Percentiles rank a stretch among this genome's conserved stretches.
Conservation (phyloP, 2,113 vertebrate genomes). For the Sterna hirundo region DNA sequence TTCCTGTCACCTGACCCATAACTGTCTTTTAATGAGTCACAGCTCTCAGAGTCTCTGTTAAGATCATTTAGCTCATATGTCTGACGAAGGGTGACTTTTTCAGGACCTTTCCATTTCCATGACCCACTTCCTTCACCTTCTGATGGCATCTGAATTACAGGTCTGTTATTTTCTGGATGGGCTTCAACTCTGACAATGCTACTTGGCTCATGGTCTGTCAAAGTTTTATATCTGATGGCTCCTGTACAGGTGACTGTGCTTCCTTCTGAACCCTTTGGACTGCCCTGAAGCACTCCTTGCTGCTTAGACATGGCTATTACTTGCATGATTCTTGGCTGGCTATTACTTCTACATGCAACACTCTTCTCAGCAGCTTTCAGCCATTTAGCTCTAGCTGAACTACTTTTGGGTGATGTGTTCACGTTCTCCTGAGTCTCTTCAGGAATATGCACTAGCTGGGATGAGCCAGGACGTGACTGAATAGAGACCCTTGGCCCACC, state of each 20-base stretch:
- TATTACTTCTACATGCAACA: slow-evolving; percentile 83
- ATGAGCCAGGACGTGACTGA: slow-evolving; percentile 93
- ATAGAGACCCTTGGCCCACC: slow-evolving; percentile 89
- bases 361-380: slow-evolving; percentile 91
- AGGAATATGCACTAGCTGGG: slow-evolving; percentile 95
- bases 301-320: slow-evolving; percentile 98
- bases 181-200: slow-evolving; percentile 93
- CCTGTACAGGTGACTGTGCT: slow-evolving; percentile 87
- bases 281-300: slow-evolving; percentile 91
- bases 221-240: slow-evolving; percentile 83
- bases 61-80: slow-evolving; percentile 94
- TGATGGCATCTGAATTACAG: slow-evolving; percentile 87
- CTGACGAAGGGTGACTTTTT: slow-evolving; percentile 86
- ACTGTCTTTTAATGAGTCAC: slow-evolving; percentile 85
- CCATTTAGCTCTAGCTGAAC: slow-evolving; percentile 88
- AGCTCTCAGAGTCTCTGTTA: slow-evolving; percentile 91
- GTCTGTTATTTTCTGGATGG: slow-evolving; percentile 90
- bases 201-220: slow-evolving; percentile 87
- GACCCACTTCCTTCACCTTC: slow-evolving; percentile 90
- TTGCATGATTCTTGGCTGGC: slow-evolving; percentile 93
- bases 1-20: slow-evolving; percentile 88
- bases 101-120: slow-evolving; percentile 96
- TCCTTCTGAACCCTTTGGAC: slow-evolving; percentile 85
- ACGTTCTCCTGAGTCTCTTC: slow-evolving; percentile 92
- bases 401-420: slow-evolving; percentile 82